These are phyloP conservation scores for Drosophila fuyamai DNA, from an alignment of 1,140 invertebrate genomes.

Conservation along the genomic window DNA sequence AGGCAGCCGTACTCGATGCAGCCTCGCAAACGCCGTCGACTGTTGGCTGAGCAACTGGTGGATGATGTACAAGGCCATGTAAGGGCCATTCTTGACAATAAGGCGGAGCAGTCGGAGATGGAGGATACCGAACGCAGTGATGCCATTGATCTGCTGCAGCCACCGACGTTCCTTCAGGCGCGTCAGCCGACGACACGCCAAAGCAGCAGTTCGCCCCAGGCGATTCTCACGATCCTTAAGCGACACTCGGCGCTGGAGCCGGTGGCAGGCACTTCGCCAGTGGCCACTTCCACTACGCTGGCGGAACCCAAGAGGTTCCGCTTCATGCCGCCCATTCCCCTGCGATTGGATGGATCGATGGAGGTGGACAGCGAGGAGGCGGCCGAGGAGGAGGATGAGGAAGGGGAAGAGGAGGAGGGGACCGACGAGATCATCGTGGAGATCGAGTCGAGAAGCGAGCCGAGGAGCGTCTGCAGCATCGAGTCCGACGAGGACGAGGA, in stretches of 20 bases:
- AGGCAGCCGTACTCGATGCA: background rate
- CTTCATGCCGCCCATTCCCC: slow-evolving; percentile 44
- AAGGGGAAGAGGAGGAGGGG: slow-evolving; percentile 36
- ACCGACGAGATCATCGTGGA: slow-evolving; percentile 67
- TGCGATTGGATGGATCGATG: slow-evolving; percentile 2
- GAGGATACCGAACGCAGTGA: background rate
- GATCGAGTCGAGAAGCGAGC: slow-evolving; percentile 27
- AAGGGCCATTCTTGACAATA: background rate
- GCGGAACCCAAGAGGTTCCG: slow-evolving; percentile 13
- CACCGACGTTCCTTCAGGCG: slow-evolving; percentile 22
- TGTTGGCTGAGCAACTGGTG: slow-evolving; percentile 44
- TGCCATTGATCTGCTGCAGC: slow-evolving; percentile 18
- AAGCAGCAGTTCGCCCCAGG: background rate
- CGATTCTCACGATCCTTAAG: slow-evolving; percentile 31
- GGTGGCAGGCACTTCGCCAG: background rate
- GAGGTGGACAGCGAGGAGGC: background rate
- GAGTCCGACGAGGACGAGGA: slow-evolving; percentile 33
- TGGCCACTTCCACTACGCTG: slow-evolving; percentile 2
- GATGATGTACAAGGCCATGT: slow-evolving; percentile 34
- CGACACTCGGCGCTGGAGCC: background rate
- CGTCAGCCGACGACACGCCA: background rate
- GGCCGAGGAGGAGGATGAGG: background rate
- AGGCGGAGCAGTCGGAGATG: background rate
- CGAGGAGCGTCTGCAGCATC: background rate
- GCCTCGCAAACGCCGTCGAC: slow-evolving; percentile 50